Percentiles rank a stretch among this genome's conserved stretches.
Evolutionary conservation across 2,113 vertebrate genomes (phyloP).

Genomic region (Symphodus melops): DNA sequence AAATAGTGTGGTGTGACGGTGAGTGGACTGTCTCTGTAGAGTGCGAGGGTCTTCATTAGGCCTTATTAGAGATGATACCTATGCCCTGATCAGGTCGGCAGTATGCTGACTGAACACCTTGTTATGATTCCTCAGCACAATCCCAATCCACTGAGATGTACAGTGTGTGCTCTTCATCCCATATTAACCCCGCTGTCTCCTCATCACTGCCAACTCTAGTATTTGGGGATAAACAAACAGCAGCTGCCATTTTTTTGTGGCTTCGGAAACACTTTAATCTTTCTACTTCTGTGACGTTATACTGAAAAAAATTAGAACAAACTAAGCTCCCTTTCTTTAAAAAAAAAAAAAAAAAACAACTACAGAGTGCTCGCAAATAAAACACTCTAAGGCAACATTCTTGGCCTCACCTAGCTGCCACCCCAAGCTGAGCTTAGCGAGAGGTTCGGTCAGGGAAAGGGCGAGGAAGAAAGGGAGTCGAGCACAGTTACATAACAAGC

Average conservation of each 20-base stretch:
- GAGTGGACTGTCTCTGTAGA: not conserved
- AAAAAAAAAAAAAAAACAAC: no score
- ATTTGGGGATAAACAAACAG: no score
- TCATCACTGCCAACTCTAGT: not conserved
- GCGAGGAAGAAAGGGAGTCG: slow-evolving; percentile 17
- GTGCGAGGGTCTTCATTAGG: slow-evolving; percentile 40
- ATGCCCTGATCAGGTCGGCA: slow-evolving; percentile 45
- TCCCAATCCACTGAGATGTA: slow-evolving; percentile 33
- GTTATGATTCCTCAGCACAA: slow-evolving; percentile 67
- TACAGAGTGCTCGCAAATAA: slow-evolving; percentile 3
- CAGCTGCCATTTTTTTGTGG: not conserved
- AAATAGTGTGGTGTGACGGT: not conserved
- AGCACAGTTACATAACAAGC: slow-evolving; percentile 49
- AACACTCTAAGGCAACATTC: slow-evolving; percentile 33
- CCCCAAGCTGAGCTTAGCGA: slow-evolving; percentile 36
- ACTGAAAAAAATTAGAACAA: not conserved
- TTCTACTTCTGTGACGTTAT: not conserved
- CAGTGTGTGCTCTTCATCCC: slow-evolving; percentile 51
- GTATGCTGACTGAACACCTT: slow-evolving; percentile 60
- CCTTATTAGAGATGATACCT: slow-evolving; percentile 39
- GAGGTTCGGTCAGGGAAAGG: slow-evolving; percentile 46
- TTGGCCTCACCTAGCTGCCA: slow-evolving; percentile 28
- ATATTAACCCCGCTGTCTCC: slow-evolving; percentile 49
- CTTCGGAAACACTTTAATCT: not conserved
- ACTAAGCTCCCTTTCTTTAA: slow-evolving; percentile 12